A percentile compares a stretch with the other conserved stretches of the same genome.
phyloP scores from a whole-genome alignment of 64 coral and sea anemone species.

The Catalaphyllia jardinei region DNA sequence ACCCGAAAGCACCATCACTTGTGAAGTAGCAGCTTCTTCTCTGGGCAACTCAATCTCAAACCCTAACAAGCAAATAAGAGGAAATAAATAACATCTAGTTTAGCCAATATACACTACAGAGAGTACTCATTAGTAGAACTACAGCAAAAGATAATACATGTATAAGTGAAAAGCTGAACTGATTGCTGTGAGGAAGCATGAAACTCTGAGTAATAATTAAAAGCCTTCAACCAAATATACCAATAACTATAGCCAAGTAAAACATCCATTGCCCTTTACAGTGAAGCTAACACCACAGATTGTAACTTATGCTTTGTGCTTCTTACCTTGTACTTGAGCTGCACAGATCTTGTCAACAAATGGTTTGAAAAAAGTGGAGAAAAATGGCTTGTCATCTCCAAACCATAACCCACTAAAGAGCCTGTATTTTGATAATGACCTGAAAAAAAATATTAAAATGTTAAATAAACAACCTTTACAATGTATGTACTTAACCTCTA shows the following conservation, averaged over 20 bases:
- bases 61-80: slow-evolving; percentile 41
- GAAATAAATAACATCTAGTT: slow-evolving; percentile 9
- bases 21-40: slow-evolving; percentile 34
- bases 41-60: slow-evolving; percentile 47
- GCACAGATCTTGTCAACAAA: slow-evolving; percentile 41
- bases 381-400: slow-evolving; percentile 58
- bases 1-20: slow-evolving; percentile 54
- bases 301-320: slow-evolving; percentile 15
- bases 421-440: slow-evolving; percentile 48
- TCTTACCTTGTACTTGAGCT: slow-evolving; percentile 51
- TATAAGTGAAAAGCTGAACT: background rate
- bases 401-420: slow-evolving; percentile 60
- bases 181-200: slow-evolving; percentile 10
- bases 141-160: background rate
- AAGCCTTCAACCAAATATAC: background rate
- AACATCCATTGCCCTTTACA: background rate
- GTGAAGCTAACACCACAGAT: background rate
- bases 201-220: background rate
- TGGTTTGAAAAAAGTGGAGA: slow-evolving; percentile 60
- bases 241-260: slow-evolving; percentile 2
- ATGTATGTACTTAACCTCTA: slow-evolving; percentile 19
- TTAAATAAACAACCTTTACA: slow-evolving; percentile 1
- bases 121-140: background rate
- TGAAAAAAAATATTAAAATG: slow-evolving; percentile 18
- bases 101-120: background rate